phyloP scores from a whole-genome alignment of 2,888 invertebrate species.

The Hydroisotoma schaefferi region DNA sequence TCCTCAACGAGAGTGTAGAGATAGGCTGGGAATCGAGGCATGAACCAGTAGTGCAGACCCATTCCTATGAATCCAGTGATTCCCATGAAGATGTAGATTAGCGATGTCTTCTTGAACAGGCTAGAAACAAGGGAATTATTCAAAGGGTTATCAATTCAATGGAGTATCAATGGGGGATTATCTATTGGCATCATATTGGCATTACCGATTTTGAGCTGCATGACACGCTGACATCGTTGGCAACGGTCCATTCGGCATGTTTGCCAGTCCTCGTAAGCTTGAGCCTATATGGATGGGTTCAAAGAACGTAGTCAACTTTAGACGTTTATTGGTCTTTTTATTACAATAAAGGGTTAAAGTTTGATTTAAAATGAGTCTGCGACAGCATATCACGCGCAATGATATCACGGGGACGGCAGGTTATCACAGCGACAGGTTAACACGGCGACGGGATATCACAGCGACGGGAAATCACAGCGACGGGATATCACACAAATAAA shows the following conservation, averaged over 20 bases:
- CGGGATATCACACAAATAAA: too few relatives aligned
- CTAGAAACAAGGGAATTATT: constrained; percentile 1
- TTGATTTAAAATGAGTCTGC: too few relatives aligned
- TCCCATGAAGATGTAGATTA: constrained; percentile 38
- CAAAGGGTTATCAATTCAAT: not conserved
- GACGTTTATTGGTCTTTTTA: too few relatives aligned
- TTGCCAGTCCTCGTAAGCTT: constrained; percentile 41
- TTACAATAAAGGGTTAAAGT: too few relatives aligned
- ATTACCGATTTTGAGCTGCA: constrained; percentile 30
- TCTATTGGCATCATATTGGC: not conserved
- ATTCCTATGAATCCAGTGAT: constrained; percentile 33
- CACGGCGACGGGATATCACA: too few relatives aligned
- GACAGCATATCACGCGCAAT: too few relatives aligned
- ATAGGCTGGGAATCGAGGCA: constrained; percentile 19
- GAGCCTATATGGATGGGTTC: too few relatives aligned
- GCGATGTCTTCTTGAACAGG: constrained; percentile 35
- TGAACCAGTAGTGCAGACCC: constrained; percentile 37
- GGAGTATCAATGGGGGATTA: not conserved
- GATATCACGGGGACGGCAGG: too few relatives aligned
- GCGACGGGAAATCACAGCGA: too few relatives aligned
- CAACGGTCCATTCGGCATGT: constrained; percentile 43
- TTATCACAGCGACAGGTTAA: too few relatives aligned
- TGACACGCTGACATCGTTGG: constrained; percentile 47
- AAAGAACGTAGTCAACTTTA: too few relatives aligned
- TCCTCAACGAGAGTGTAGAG: constrained; percentile 39